Conservation (phyloP, 2,888 invertebrate species). For the Brenthis ino region DNA sequence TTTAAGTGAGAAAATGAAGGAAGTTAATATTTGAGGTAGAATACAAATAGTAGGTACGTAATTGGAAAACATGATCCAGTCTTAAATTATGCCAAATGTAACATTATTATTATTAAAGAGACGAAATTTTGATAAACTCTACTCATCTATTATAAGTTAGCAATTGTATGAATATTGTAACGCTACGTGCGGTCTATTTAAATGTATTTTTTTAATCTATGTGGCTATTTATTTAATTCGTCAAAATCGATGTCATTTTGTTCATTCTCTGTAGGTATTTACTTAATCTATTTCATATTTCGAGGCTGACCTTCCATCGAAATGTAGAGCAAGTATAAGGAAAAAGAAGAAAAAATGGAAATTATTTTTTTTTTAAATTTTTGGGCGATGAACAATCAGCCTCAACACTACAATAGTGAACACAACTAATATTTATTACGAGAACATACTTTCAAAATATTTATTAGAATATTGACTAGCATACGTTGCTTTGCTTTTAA, state of each 20-base stretch:
- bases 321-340: neutral
- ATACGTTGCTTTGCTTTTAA: conserved; percentile 13
- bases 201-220: conserved; percentile 16
- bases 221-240: conserved; percentile 42
- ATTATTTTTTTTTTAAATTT: neutral
- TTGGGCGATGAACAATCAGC: conserved; percentile 2
- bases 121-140: neutral
- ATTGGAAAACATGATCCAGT: conserved; percentile 30
- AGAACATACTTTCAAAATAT: conserved; percentile 6
- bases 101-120: neutral
- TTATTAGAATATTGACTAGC: conserved; percentile 17
- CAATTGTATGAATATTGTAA: conserved; percentile 16
- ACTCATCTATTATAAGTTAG: conserved; percentile 4
- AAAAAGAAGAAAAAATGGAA: neutral
- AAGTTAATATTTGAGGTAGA: conserved; percentile 34
- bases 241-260: conserved; percentile 34
- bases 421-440: conserved; percentile 12
- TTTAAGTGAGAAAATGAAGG: conserved; percentile 10
- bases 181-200: conserved; percentile 19
- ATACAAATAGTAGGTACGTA: conserved; percentile 18
- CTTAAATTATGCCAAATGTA: neutral
- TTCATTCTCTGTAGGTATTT: neutral
- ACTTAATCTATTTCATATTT: conserved; percentile 21
- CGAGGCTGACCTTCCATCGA: conserved; percentile 1
- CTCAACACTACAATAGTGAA: conserved; percentile 13